These are phyloP conservation scores for Belonocnema kinseyi DNA, from an alignment of 1,140 invertebrate genomes.

Conservation along the genomic window DNA sequence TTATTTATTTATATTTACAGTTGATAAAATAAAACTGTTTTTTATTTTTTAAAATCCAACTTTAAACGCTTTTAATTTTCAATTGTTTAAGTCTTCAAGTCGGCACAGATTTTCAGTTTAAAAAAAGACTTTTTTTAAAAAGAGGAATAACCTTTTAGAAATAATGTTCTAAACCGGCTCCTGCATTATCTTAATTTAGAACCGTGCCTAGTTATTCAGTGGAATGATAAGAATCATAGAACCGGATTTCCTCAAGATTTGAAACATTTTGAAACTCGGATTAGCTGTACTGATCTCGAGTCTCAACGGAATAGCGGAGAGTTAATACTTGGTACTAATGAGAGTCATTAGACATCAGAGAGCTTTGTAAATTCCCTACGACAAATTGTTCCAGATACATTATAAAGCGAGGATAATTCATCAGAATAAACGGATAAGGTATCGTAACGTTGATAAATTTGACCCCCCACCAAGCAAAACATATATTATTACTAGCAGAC, in stretches of 20 bases:
- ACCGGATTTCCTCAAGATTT: slow-evolving; percentile 8
- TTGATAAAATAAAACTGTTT: too few species aligned
- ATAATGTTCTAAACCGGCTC: too few species aligned
- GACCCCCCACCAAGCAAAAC: neutral
- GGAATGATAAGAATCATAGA: slow-evolving; percentile 36
- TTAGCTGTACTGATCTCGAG: slow-evolving; percentile 31
- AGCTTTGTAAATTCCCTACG: slow-evolving; percentile 37
- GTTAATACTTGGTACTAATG: slow-evolving; percentile 47
- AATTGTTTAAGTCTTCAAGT: too few species aligned
- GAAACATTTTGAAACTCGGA: slow-evolving; percentile 27
- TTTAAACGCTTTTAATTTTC: too few species aligned
- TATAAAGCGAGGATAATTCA: slow-evolving; percentile 16
- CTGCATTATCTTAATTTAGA: too few species aligned
- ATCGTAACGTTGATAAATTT: slow-evolving; percentile 9
- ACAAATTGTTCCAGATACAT: slow-evolving; percentile 1
- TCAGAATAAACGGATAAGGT: slow-evolving; percentile 7
- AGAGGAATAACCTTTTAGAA: too few species aligned
- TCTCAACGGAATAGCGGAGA: slow-evolving; percentile 31
- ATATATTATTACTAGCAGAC: neutral
- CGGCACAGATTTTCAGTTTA: too few species aligned
- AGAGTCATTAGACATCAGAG: slow-evolving; percentile 43
- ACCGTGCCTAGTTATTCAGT: neutral
- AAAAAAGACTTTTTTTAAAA: too few species aligned
- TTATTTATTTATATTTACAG: too few species aligned
- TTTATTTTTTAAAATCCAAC: too few species aligned